A percentile compares a stretch with the other conserved stretches of the same genome.
Conservation (phyloP, 1,140 invertebrate genomes). For the Cotesia glomerata region DNA sequence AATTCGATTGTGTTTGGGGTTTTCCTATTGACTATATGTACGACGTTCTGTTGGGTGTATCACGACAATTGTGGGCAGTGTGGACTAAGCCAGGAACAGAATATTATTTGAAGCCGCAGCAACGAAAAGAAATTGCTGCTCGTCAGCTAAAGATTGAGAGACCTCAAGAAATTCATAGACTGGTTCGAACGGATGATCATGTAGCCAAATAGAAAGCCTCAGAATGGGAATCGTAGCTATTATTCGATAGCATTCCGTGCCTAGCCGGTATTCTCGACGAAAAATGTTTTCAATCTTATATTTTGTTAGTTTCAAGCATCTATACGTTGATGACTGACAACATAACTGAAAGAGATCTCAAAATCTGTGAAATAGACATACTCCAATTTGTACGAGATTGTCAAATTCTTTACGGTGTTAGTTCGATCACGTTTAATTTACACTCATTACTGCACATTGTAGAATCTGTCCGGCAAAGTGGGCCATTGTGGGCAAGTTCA, state of each 20-base stretch:
- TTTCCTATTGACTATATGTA: conserved; percentile 29
- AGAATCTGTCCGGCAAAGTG: conserved; percentile 8
- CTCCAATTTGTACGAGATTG: conserved; percentile 30
- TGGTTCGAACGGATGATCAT: conserved; percentile 1
- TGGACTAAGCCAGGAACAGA: background rate
- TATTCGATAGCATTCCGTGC: conserved; percentile 36
- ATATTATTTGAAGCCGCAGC: background rate
- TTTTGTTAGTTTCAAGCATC: conserved; percentile 29
- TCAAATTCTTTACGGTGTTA: conserved; percentile 31
- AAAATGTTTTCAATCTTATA: conserved; percentile 32
- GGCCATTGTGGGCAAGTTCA: conserved; percentile 3
- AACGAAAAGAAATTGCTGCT: conserved; percentile 19
- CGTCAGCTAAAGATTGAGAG: conserved; percentile 17
- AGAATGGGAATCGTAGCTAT: conserved; percentile 32
- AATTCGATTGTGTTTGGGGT: conserved; percentile 24
- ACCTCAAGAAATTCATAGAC: conserved; percentile 30
- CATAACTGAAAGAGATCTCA: conserved; percentile 27
- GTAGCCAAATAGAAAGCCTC: conserved; percentile 22
- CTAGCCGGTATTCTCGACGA: conserved; percentile 29
- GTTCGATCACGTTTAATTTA: background rate
- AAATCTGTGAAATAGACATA: conserved; percentile 32
- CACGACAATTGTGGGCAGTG: conserved; percentile 22
- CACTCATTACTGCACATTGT: background rate
- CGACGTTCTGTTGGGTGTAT: conserved; percentile 26
- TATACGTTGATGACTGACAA: conserved; percentile 22